Evolutionary conservation across 2,888 invertebrate species (phyloP), one percentile per base, ranked within the genome.

Genomic region (Sipha maydis): DNA sequence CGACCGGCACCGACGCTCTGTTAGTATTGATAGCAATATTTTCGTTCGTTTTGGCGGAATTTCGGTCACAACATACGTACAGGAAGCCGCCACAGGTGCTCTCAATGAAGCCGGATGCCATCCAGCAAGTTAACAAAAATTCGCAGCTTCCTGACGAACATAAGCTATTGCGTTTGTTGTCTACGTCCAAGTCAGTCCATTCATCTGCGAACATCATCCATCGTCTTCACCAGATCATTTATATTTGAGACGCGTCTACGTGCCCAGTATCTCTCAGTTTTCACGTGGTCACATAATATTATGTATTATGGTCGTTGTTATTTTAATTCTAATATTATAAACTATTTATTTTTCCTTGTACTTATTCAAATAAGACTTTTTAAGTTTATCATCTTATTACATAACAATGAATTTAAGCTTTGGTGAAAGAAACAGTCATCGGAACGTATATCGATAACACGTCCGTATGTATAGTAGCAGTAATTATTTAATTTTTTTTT

Each of bases 81-180:
- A 97, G 93, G 90, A 97, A 93, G 90, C 96, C 95, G 90, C 95
- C 93, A 92, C 97, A 97, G 90, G 96, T 94, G 90, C 96, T 96
- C 91, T 97, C 97, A 91, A 97, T 93, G 89, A 97, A 93, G 89
- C 97, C 97, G 90, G 97, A 96, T 89, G 96, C 94, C 94, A 97
- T 95, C 97, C 97, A 97, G 93, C 97, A 97, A 92, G 96, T 95
- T 91, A 97, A 94, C 93, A 97, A 97, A 93, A 97, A 97, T 92
- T 97, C 97, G 92, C 97, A 97, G 90, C 91, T 95, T 94, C 91
- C 94, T 94, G 92, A 94, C 93, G 89, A 67, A 73, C 90, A 90
- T 56, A 89, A 89, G 76, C 88, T 89, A 88, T 90, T 90, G 78
- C 89, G 89, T 77, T 89, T 89, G 86, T 83, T 85, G 41, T 76